Evolutionary conservation across 2,113 vertebrate species (phyloP).

Genomic region (Mesembrinibis cayennensis): DNA sequence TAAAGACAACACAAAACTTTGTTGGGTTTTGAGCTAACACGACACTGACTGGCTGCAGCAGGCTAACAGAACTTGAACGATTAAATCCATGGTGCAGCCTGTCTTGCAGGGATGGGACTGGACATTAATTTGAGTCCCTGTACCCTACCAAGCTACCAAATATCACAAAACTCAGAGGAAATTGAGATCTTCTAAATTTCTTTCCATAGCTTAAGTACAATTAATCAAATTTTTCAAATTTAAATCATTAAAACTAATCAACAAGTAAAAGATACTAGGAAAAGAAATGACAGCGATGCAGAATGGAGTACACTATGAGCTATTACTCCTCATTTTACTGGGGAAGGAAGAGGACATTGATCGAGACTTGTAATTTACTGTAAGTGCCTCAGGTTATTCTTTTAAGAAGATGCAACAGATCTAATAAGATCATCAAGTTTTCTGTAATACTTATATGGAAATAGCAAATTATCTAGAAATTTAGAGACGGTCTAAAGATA

Average conservation of each 20-base stretch:
- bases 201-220: background rate
- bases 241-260: background rate
- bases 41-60: background rate
- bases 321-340: background rate
- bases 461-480: background rate
- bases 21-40: background rate
- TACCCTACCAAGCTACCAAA: background rate
- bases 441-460: background rate
- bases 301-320: background rate
- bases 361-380: background rate
- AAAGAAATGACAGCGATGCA: background rate
- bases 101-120: background rate
- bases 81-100: background rate
- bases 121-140: background rate
- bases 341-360: background rate
- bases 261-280: background rate
- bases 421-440: background rate
- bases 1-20: background rate
- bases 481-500: background rate
- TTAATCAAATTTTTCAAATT: background rate
- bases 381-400: background rate
- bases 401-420: background rate
- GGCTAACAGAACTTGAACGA: background rate
- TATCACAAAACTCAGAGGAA: background rate
- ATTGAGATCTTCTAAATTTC: background rate